phyloP scores from a whole-genome alignment of 2,888 invertebrate genomes.

The Trissolcus japonicus region DNA sequence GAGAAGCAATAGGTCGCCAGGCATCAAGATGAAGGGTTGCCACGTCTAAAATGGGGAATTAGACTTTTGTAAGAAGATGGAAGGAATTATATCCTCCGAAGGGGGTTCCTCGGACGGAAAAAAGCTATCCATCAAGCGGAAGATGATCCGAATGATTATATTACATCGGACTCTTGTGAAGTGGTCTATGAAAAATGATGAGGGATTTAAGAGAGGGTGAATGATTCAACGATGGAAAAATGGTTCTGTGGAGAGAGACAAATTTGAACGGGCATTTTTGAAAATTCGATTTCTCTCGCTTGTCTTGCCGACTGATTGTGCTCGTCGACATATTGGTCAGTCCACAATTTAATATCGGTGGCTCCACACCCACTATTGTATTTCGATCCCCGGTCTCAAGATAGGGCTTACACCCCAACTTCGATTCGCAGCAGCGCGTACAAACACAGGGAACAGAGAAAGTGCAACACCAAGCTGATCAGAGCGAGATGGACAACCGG shows the following conservation, averaged over 20 bases:
- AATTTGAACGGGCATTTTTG: no score
- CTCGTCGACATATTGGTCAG: slow-evolving; percentile 67
- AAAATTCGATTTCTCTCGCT: slow-evolving; percentile 20
- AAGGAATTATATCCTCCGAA: slow-evolving; percentile 6
- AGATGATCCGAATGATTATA: slow-evolving; percentile 12
- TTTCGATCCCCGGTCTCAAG: slow-evolving; percentile 57
- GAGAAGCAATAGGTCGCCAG: slow-evolving; percentile 15
- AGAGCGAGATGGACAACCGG: slow-evolving; percentile 32
- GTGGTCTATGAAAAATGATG: slow-evolving; percentile 1
- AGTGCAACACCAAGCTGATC: slow-evolving; percentile 32
- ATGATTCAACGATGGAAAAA: slow-evolving; percentile 12
- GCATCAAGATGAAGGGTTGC: slow-evolving; percentile 28
- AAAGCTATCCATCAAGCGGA: slow-evolving; percentile 8
- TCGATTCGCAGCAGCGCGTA: slow-evolving; percentile 5
- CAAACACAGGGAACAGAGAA: slow-evolving; percentile 26
- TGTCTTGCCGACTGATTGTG: slow-evolving; percentile 50
- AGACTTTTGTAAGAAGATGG: slow-evolving; percentile 9
- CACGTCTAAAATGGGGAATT: slow-evolving; percentile 7
- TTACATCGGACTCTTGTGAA: background rate
- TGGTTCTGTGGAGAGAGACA: background rate
- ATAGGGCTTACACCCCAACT: slow-evolving; percentile 34
- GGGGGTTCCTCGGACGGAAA: background rate
- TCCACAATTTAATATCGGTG: slow-evolving; percentile 69
- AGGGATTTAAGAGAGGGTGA: background rate
- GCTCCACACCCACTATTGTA: slow-evolving; percentile 58